These are phyloP conservation scores for Vipera latastei DNA, from an alignment of 2,797 vertebrate species.

Conservation along the genomic window DNA sequence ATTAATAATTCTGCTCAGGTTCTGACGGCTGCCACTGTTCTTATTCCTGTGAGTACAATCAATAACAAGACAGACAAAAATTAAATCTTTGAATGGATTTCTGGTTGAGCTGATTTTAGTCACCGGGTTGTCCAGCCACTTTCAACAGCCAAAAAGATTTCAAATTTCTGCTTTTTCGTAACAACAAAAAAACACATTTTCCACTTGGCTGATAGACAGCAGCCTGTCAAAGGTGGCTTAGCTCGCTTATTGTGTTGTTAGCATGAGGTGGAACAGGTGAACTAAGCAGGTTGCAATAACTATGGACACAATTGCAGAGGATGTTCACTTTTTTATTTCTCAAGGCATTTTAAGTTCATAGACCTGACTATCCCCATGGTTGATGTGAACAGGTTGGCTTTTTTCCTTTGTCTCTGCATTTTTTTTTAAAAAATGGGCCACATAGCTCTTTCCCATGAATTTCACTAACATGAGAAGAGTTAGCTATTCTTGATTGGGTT, in stretches of 20 bases:
- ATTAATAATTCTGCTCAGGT: conserved; percentile 67
- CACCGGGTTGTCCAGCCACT: conserved; percentile 42
- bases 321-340: neutral
- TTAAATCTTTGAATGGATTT: conserved; percentile 76
- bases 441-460: neutral
- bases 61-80: conserved; percentile 71
- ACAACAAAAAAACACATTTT: conserved; percentile 44
- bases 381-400: neutral
- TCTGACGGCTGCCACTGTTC: conserved; percentile 51
- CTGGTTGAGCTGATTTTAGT: conserved; percentile 72
- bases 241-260: neutral
- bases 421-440: neutral
- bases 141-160: conserved; percentile 55
- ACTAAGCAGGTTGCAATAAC: conserved; percentile 19
- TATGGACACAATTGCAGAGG: neutral
- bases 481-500: neutral
- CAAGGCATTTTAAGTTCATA: neutral
- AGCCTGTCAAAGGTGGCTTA: conserved; percentile 4
- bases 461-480: neutral
- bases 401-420: neutral
- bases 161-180: conserved; percentile 46
- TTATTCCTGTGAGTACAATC: conserved; percentile 60
- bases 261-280: neutral
- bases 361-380: neutral
- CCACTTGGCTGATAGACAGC: conserved; percentile 39